Base-by-base conservation (phyloP, 2,888 invertebrate species). In the Limnephilus rhombicus region DNA sequence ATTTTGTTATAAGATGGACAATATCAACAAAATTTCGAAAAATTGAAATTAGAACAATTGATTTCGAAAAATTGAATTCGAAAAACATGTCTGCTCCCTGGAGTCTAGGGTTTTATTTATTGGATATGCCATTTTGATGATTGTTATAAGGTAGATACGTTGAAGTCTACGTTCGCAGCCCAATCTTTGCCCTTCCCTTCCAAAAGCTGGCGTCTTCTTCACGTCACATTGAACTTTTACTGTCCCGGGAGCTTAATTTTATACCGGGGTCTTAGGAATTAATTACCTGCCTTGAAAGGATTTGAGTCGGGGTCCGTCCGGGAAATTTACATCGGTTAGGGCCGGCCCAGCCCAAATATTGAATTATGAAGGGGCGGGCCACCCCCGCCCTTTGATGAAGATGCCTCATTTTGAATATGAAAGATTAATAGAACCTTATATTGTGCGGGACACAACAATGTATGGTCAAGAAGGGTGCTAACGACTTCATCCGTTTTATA, bases 181-280 rank as follows among this genome's bases (percentile, higher is more conserved):
- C 53, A 34, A 7, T 45, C 34, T 34, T 81, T 85, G 24, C 2
- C 18, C 7, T 37, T 18, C 91, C 80, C 85, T 80, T 81, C 24
- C 34, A n/a, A 34, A 18, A 88, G 41, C 37, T 68, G 11, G 68
- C 88, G 31, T 80, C 88, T 91, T 86, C 85, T 91, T 80, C 85
- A 91, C 91, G 91, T 91, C 91, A 86, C 91, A 91, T 91, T 91
- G 91, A 90, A 91, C 91, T 91, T 88, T 88, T 88, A 88, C 80
- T 88, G 68, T 88, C 88, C 34, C 37, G 85, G 90, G 83, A 90
- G 90, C 83, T 90, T 90, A 90, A 90, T 90, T 90, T 90, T 83
- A 90, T 83, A 83, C 83, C 49, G 49, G 53, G 90, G 90, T 80
- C 90, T 90, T 85, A 37, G 53, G 85, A 90, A 90, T 90, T 90